Evolutionary conservation across 1,140 invertebrate genomes (phyloP), one percentile per base, ranked within the genome.

Genomic region (Calliphora vicina): DNA sequence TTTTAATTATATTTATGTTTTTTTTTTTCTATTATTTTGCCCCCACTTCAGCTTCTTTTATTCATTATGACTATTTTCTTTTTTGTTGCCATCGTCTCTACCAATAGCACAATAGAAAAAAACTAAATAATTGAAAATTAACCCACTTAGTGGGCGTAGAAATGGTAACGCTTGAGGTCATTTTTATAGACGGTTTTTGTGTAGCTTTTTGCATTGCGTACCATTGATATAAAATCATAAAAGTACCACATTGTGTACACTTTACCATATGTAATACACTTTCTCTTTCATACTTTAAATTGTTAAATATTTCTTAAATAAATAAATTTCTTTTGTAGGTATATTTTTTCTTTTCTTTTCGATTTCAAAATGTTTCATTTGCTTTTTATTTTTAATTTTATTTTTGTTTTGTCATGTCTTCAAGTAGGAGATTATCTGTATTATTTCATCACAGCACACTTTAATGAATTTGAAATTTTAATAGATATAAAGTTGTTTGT

Each of bases 91-190:
- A 67, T 20, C 61, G 61, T 67, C 20, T 25, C n/a, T n/a, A 6
- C 15, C 5, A 17, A 5, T n/a, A 57, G 6, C 9, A 67, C n/a
- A 67, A 67, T 23, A 23, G n/a, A 23, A 67, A 20, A 23, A 67
- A 67, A 20, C 6, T 3, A 67, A 25, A 67, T 67, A 67, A 67
- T 67, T 67, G 61, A 67, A 67, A 67, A 67, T 67, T 67, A 67
- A 67, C 61, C 61, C 61, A 67, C 61, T 67, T 67, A 67, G 61
- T 67, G 61, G 61, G 61, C 61, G 61, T 67, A 67, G 25, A 67
- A 67, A 67, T 67, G 61, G n/a, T 67, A 67, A 67, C 61, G 61
- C 61, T 67, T 67, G 61, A 67, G 61, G 61, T 20, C 61, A 20
- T 67, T 67, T 67, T n/a, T 35, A 35, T 6, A 50, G 13, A 50